Conservation (phyloP, 2,888 invertebrate species). For the Meteorus colon region DNA sequence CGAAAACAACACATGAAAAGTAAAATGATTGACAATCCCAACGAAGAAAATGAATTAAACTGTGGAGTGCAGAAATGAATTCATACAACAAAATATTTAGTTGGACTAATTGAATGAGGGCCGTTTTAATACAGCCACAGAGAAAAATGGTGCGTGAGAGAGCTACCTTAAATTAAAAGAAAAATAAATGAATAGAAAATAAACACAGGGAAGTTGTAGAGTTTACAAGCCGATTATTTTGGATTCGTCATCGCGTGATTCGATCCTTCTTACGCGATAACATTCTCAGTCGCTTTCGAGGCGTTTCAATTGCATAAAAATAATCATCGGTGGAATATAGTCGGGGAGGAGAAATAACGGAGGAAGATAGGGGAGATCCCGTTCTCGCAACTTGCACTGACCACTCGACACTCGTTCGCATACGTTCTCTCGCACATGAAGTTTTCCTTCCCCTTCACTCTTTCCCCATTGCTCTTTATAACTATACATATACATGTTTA, state of each 20-base stretch:
- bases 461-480: not conserved
- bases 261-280: conserved; percentile 14
- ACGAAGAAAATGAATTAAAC: no score
- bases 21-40: no score
- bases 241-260: conserved; percentile 27
- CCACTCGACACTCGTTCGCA: conserved; percentile 26
- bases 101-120: no score
- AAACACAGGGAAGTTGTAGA: conserved; percentile 7
- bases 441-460: not conserved
- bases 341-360: conserved; percentile 36
- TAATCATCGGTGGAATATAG: conserved; percentile 30
- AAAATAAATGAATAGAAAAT: conserved; percentile 1
- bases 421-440: not conserved
- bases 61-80: no score
- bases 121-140: no score
- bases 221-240: conserved; percentile 17
- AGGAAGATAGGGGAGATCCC: conserved; percentile 32
- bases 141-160: no score
- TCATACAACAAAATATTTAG: no score
- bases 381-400: conserved; percentile 31
- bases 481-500: conserved; percentile 18
- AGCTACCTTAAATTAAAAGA: not conserved
- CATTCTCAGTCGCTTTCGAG: conserved; percentile 21
- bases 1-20: no score
- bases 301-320: conserved; percentile 38